phyloP scores from a whole-genome alignment of 2,113 vertebrate species.

The Brachyhypopomus gauderio region DNA sequence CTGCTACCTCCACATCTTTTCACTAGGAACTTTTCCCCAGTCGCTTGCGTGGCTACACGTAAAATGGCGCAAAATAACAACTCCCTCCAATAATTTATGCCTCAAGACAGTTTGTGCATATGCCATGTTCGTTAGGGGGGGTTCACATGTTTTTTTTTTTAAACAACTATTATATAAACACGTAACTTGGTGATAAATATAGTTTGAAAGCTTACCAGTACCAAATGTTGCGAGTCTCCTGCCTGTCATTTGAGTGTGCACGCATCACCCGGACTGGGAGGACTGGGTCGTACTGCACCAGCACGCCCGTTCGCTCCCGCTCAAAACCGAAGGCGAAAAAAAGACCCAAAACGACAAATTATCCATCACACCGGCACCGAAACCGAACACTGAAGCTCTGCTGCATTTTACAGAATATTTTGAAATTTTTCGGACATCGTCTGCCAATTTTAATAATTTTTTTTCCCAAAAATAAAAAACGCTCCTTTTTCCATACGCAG shows the following conservation, averaged over 20 bases:
- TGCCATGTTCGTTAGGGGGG: no score
- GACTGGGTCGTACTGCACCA: slow-evolving; percentile 39
- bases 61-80: slow-evolving; percentile 50
- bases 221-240: no score
- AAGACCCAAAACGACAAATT: slow-evolving; percentile 35
- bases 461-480: slow-evolving; percentile 38
- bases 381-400: not conserved
- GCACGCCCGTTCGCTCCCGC: slow-evolving; percentile 55
- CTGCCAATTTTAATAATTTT: slow-evolving; percentile 42
- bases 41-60: slow-evolving; percentile 7
- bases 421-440: slow-evolving; percentile 30
- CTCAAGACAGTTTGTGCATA: no score
- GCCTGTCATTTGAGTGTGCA: no score
- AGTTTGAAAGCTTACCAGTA: no score
- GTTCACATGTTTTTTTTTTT: no score
- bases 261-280: no score
- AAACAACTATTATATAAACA: no score
- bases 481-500: slow-evolving; percentile 33
- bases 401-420: slow-evolving; percentile 49
- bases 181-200: no score
- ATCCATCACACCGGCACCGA: not conserved
- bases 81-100: no score
- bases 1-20: not conserved
- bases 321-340: slow-evolving; percentile 51
- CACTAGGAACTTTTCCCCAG: not conserved